Evolutionary conservation across 2,888 invertebrate species (phyloP), one percentile per base, ranked within the genome.

Genomic region (Dione vanillae): DNA sequence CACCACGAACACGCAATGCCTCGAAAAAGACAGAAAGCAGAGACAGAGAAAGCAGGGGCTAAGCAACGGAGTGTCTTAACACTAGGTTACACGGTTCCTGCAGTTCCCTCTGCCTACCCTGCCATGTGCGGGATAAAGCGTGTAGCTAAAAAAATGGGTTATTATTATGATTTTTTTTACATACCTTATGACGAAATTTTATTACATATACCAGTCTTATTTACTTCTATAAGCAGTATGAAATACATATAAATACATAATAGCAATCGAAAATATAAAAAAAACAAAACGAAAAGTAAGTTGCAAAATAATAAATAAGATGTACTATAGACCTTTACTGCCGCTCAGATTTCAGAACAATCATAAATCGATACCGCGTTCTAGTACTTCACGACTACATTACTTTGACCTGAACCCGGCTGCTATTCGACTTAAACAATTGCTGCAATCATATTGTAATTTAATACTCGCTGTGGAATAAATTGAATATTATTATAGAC

Each of bases 361-460:
- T 59, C 47, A 70, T 65, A 70, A 70, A 70, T 66, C 66, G 66
- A 49, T 40, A 40, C 43, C 61, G 66, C 66, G 66, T 20, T 47
- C 66, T 37, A 11, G 61, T 43, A 19, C 20, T 45, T 40, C 49
- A 47, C 56, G 64, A 43, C 51, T 51, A 35, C 52, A 40, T 47
- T 66, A 66, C 65, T 70, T 52, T 66, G 61, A 66, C 67, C 52
- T 52, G 52, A 67, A 61, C 51, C 51, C 61, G 27, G 19, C 51
- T 61, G 19, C 51, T 61, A 52, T 52, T 52, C 51, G 43, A 61
- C 43, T 51, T 67, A 67, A 43, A 67, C 61, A 59, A 61, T 67
- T 61, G 59, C 19, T 51, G 20, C n/a, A 49, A 61, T 19, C 40
- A 52, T n/a, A 51, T 61, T 59, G 37, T 56, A 56, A 56, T 56